Base-by-base conservation (phyloP, 2,113 vertebrate genomes). In the Diphyllodes magnificus region DNA sequence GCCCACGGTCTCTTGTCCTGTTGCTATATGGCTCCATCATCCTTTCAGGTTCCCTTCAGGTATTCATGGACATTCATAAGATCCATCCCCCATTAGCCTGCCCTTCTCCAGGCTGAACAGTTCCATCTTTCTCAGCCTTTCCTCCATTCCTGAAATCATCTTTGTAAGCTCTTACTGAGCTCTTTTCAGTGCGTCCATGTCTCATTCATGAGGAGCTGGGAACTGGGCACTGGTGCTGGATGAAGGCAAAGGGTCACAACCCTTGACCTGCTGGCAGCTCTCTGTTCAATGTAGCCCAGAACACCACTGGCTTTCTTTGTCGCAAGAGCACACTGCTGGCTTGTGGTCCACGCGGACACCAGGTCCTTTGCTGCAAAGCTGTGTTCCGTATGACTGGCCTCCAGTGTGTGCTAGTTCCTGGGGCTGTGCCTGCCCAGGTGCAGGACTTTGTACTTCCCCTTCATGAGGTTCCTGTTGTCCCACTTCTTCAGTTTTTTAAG, bases 71-170 rank as follows among this genome's bases (percentile, higher is more conserved):
- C 11, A 30, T 57, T 53, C 3, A 1, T 71, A 44, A 71, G 37
- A 14, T 76, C 8, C 4, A 1, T 8, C 5, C 4, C 9, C 1
- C 3, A 0, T 33, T 8, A 75, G 7, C 22, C 9, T 54, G 9
- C 33, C 22, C 4, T 63, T 73, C 23, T 39, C 10, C 11, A 39
- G n/a, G 23, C 49, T 49, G 54, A 79, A 28, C 18, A 78, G 23
- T 42, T 64, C 5, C 16, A 15, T 19, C 30, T 61, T 66, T 37
- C 35, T 65, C 15, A 59, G 30, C 47, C n/a, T 68, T 78, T 63
- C 17, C 19, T 73, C 1, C 15, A 33, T 45, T 77, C 33, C 14
- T 14, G 1, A 37, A 33, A 23, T 49, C 13, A 23, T n/a, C 21
- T 39, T n/a, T 69, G 17, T 73, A 51, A 27, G 8, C 21, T 15